Evolutionary conservation across 2,888 invertebrate species (phyloP), one percentile per base, ranked within the genome.

Genomic region (Melanotus villosus): DNA sequence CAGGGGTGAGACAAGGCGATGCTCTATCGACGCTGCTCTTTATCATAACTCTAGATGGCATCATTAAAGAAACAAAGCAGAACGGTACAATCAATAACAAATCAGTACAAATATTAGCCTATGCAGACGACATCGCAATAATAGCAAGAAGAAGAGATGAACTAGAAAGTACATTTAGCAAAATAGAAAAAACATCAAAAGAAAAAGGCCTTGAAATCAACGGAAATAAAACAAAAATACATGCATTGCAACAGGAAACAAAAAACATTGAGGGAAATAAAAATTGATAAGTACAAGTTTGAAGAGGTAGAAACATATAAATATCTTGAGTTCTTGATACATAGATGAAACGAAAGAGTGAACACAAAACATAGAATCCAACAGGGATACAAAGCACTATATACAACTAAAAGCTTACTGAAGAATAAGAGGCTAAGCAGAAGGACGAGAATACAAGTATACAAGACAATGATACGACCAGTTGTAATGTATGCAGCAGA

Each of bases 21-120:
- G 38, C n/a, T 38, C 14, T 38, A 38, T 38, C 38, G 10, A 10
- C 38, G 38, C 3, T 38, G 38, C n/a, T 6, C 38, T 38, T 12
- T 38, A 38, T 38, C 12, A n/a, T 38, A 38, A 38, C 38, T 38
- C n/a, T 38, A 38, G 38, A 38, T 12, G 10, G 14, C 38, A 38
- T 38, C 38, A 38, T 38, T 38, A 38, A 38, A 38, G 38, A n/a
- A 38, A 26, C 26, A 38, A 38, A 38, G 14, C n/a, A n/a, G 38
- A 38, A 38, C 14, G 38, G 38, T 38, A 38, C 38, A 38, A 38
- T 38, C 14, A 38, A 38, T 3, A 38, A 38, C 14, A 38, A 38
- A 4, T 3, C 14, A 14, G 38, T 38, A 3, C 38, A 38, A 38
- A 38, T 38, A 38, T 38, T 38, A 38, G 38, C 38, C 38, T 38